Conservation (phyloP, 2,797 vertebrate species). For the Acrossocheilus wenchowensis region DNA sequence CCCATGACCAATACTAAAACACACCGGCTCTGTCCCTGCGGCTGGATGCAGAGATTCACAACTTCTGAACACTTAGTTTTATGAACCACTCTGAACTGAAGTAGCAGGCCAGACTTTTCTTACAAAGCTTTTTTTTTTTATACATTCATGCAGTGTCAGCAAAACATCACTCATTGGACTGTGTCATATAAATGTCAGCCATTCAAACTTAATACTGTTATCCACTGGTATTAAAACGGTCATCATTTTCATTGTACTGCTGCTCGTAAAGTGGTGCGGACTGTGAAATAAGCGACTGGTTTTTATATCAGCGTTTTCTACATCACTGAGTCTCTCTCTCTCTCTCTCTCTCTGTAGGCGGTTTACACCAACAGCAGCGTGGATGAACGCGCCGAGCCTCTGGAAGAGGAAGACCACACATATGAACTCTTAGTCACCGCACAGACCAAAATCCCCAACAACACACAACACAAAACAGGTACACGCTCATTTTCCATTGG, state of each 20-base stretch:
- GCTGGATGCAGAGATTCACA: neutral
- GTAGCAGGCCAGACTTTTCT: neutral
- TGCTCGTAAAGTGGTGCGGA: neutral
- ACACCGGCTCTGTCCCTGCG: neutral
- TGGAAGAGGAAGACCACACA: conserved; percentile 86
- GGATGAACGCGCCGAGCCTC: conserved; percentile 73
- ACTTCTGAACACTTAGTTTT: neutral
- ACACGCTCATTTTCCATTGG: neutral
- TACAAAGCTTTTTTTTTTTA: neutral
- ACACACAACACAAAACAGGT: conserved; percentile 25
- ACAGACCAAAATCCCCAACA: conserved; percentile 85
- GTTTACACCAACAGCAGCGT: conserved; percentile 79
- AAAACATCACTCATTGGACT: neutral
- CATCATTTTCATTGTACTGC: neutral
- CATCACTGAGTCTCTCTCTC: neutral
- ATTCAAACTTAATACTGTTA: neutral
- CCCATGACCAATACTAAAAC: conserved; percentile 1
- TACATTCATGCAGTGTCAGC: neutral
- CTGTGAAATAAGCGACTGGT: neutral
- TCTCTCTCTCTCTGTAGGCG: conserved; percentile 69
- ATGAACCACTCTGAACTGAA: neutral
- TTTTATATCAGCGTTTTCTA: neutral
- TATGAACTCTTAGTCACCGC: conserved; percentile 92
- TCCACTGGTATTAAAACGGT: neutral
- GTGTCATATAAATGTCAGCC: neutral